Percentiles rank a stretch among this genome's conserved stretches.
phyloP scores from a whole-genome alignment of 1,140 invertebrate genomes.

The Drosophila tropicalis region DNA sequence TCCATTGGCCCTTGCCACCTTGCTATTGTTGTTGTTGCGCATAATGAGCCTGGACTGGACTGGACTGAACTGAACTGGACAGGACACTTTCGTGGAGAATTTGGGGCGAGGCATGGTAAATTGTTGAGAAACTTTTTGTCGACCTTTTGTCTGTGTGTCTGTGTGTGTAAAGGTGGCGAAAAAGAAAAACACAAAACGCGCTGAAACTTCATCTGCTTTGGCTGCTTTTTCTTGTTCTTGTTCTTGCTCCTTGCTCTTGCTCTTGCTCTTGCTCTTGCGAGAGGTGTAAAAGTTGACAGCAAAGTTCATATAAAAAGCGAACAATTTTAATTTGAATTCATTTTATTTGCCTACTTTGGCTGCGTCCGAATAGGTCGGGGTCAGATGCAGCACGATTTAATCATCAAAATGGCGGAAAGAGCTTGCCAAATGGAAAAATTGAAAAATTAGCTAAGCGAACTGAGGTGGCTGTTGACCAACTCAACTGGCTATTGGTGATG shows the following conservation, averaged over 20 bases:
- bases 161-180: constrained; percentile 22
- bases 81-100: too few relatives aligned
- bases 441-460: constrained; percentile 6
- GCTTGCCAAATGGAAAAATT: constrained; percentile 9
- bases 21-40: constrained; percentile 19
- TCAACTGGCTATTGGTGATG: not conserved
- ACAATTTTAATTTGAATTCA: constrained; percentile 58
- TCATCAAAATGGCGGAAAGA: constrained; percentile 30
- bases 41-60: constrained; percentile 40
- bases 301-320: constrained; percentile 53
- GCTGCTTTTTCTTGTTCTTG: too few relatives aligned
- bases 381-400: constrained; percentile 32
- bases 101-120: constrained; percentile 9
- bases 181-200: constrained; percentile 21
- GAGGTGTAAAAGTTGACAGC: constrained; percentile 67
- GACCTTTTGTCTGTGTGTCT: constrained; percentile 41
- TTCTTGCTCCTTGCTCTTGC: too few relatives aligned
- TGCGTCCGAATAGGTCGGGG: too few relatives aligned
- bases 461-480: constrained; percentile 1
- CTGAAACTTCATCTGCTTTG: constrained; percentile 43
- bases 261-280: not conserved
- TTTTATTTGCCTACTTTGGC: constrained; percentile 47
- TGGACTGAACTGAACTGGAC: not conserved
- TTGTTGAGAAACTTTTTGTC: constrained; percentile 56
- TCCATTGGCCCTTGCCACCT: constrained; percentile 11